Evolutionary conservation across 2,113 vertebrate genomes (phyloP), one percentile per base, ranked within the genome.

Genomic region (Tetrax tetrax): DNA sequence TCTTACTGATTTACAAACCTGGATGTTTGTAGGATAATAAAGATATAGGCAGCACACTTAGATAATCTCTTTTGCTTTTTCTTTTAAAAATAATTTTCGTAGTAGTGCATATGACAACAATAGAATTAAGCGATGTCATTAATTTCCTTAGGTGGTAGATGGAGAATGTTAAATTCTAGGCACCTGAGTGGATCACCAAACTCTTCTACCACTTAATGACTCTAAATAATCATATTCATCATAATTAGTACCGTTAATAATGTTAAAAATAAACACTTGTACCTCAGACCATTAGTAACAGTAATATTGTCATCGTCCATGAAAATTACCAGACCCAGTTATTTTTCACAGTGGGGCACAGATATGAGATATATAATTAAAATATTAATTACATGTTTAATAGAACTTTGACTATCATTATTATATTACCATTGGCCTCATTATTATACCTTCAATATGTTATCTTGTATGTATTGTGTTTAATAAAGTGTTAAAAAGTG

Each of bases 301-400:
- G 72, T 95, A 96, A 98, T 97, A 96, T 97, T 96, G 90, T 97
- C 95, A 95, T 96, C 18, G 43, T 94, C 95, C 94, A 90, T 94
- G 97, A 97, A 97, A 97, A 98, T 94, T 95, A 71, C 14, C 60
- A 95, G 97, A 89, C 85, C 72, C 4, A n/a, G 96, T 95, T 97
- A 96, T 90, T 97, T 96, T 97, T 96, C 97, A 97, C 96, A 97
- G 96, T 97, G 89, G 95, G 97, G 93, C 5, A 9, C 83, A 97
- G 91, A 94, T 92, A 94, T 66, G 91, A 96, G 95, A 95, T 97
- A 96, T 97, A 97, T 97, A 98, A 98, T 98, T 98, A 98, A 98
- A 97, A 97, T 97, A 98, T 97, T 98, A 97, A 97, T 97, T 97
- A 94, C 76, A 53, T 93, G 89, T 96, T 95, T 97, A 81, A 89